phyloP scores from a whole-genome alignment of 2,113 vertebrate species.

The Gulo gulo region DNA sequence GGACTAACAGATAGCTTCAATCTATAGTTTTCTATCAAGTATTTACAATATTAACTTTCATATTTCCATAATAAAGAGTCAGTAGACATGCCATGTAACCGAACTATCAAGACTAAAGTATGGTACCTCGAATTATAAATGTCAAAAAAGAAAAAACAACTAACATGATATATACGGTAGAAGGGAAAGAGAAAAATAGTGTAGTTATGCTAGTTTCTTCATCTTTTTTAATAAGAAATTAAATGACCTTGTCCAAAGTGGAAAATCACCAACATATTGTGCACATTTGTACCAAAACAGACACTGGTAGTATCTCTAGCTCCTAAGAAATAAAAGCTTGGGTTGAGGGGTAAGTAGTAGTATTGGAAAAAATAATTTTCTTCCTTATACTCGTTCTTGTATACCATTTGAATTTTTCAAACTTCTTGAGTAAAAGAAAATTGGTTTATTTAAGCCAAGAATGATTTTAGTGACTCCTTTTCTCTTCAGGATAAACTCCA shows the following conservation, averaged over 20 bases:
- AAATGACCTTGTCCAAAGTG: not conserved
- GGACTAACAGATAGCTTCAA: not conserved
- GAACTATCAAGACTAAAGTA: not conserved
- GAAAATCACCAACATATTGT: not conserved
- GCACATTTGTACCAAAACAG: not conserved
- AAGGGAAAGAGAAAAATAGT: not conserved
- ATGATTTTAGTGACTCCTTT: not conserved
- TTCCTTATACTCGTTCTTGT: not conserved
- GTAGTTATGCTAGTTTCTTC: not conserved
- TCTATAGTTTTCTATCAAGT: not conserved
- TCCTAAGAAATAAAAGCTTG: not conserved
- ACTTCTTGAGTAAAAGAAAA: not conserved
- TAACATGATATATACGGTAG: not conserved
- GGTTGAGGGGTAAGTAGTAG: not conserved
- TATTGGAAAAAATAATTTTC: not conserved
- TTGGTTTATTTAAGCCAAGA: not conserved
- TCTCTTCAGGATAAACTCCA: not conserved
- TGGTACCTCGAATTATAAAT: not conserved
- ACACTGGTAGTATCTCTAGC: not conserved
- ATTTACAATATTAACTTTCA: not conserved
- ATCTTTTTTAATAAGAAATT: not conserved
- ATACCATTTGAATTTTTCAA: not conserved
- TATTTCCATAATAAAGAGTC: not conserved
- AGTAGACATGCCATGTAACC: not conserved
- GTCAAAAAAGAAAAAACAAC: not conserved